These are phyloP conservation scores for Anguilla marmorata DNA, from an alignment of 2,797 vertebrate species.

Conservation along the genomic window DNA sequence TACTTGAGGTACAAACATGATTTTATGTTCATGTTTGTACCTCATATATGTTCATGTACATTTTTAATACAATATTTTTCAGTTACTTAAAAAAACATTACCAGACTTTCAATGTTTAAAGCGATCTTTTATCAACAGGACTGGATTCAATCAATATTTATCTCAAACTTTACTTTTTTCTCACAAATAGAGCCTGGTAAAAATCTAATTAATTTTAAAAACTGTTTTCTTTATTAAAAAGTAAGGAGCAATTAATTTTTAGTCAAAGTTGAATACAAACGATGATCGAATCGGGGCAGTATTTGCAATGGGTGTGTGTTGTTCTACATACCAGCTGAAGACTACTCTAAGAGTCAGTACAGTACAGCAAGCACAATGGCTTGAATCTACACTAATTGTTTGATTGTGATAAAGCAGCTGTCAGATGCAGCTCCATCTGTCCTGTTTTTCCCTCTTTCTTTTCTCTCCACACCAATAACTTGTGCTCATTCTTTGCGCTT, in stretches of 20 bases:
- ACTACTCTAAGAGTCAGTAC: conserved; percentile 44
- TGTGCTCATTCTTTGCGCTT: not conserved
- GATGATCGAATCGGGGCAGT: not conserved
- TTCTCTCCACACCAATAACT: not conserved
- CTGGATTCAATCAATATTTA: conserved; percentile 8
- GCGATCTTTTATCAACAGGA: not conserved
- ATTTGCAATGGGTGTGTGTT: not conserved
- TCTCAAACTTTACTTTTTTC: not conserved
- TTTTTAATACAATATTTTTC: not conserved
- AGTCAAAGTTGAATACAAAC: not conserved
- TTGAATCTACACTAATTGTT: conserved; percentile 52
- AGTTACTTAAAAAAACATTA: not conserved
- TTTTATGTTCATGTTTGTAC: not conserved
- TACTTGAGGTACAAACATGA: not conserved
- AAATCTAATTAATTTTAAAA: too few species aligned
- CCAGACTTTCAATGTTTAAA: too few species aligned
- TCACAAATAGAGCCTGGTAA: not conserved
- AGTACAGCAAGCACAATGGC: conserved; percentile 51
- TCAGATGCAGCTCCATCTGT: conserved; percentile 55
- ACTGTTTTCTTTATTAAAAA: not conserved
- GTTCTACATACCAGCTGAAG: conserved; percentile 38
- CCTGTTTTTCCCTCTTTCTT: conserved; percentile 44
- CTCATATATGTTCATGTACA: not conserved
- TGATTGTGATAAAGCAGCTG: conserved; percentile 48
- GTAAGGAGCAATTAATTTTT: not conserved